Conservation (phyloP, 2,797 vertebrate species). For the Erpetoichthys calabaricus region DNA sequence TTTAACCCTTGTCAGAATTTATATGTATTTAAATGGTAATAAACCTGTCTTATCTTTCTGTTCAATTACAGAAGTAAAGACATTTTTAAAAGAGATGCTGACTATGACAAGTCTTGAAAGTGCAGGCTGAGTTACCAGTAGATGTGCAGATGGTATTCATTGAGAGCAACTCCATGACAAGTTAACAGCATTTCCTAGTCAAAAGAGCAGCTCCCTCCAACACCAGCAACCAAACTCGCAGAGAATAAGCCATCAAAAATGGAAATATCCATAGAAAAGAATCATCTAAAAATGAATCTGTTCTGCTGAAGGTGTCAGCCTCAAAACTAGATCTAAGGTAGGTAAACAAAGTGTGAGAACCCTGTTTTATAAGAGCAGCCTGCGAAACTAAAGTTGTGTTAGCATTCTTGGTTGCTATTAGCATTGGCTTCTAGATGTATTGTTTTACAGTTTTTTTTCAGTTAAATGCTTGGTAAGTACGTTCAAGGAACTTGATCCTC, state of each 20-base stretch:
- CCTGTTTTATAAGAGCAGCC: conserved; percentile 10
- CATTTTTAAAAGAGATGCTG: too few relatives aligned
- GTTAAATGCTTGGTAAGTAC: conserved; percentile 4
- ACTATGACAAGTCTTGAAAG: too few relatives aligned
- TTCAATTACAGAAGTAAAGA: too few relatives aligned
- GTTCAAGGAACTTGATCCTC: conserved; percentile 5
- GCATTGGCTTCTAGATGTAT: conserved; percentile 8
- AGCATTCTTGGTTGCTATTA: conserved; percentile 12
- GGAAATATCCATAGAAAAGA: not conserved
- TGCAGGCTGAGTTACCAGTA: not conserved
- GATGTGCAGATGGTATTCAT: conserved; percentile 1
- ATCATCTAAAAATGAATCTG: not conserved
- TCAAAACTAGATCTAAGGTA: not conserved
- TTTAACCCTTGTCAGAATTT: too few relatives aligned
- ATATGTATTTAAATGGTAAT: too few relatives aligned
- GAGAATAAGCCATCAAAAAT: not conserved
- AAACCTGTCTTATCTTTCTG: too few relatives aligned
- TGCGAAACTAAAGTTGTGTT: conserved; percentile 5
- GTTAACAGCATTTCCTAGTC: conserved; percentile 5
- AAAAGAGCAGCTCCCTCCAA: conserved; percentile 11
- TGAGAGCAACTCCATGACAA: conserved; percentile 16
- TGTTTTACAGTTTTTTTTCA: conserved; percentile 8
- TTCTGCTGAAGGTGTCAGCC: not conserved
- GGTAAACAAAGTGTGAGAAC: not conserved
- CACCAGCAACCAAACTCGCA: not conserved